phyloP scores from a whole-genome alignment of 2,797 vertebrate genomes.

The Aselliscus stoliczkanus region DNA sequence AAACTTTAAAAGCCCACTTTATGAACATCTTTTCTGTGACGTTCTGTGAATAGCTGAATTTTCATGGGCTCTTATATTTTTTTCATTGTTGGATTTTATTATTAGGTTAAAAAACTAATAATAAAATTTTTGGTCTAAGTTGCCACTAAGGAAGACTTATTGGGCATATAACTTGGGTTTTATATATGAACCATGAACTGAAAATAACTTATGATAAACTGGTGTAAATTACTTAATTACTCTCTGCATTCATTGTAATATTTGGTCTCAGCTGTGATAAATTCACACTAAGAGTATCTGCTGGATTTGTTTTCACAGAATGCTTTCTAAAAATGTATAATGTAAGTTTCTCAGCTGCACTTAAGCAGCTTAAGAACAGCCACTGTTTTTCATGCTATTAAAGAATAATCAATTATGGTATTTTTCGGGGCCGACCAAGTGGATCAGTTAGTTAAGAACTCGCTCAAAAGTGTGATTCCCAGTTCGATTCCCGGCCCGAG shows the following conservation, averaged over 20 bases:
- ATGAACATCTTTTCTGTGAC: not conserved
- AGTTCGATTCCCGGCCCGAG: too few relatives aligned
- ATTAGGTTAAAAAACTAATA: not conserved
- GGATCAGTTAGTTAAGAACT: too few relatives aligned
- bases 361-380: not conserved
- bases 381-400: not conserved
- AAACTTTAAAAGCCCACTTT: not conserved
- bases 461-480: too few relatives aligned
- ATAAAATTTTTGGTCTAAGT: not conserved
- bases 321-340: constrained; percentile 1
- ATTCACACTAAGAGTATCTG: not conserved
- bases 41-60: not conserved
- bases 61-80: not conserved
- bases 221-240: not conserved
- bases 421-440: too few relatives aligned
- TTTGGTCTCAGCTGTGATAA: not conserved
- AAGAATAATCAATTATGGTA: constrained; percentile 1
- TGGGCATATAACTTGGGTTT: not conserved
- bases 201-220: not conserved
- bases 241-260: not conserved
- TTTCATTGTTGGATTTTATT: not conserved
- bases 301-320: not conserved
- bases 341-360: not conserved
- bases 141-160: not conserved
- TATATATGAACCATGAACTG: not conserved